These are phyloP conservation scores for Spilosoma lubricipeda DNA, from an alignment of 2,888 invertebrate species.

Conservation along the genomic window DNA sequence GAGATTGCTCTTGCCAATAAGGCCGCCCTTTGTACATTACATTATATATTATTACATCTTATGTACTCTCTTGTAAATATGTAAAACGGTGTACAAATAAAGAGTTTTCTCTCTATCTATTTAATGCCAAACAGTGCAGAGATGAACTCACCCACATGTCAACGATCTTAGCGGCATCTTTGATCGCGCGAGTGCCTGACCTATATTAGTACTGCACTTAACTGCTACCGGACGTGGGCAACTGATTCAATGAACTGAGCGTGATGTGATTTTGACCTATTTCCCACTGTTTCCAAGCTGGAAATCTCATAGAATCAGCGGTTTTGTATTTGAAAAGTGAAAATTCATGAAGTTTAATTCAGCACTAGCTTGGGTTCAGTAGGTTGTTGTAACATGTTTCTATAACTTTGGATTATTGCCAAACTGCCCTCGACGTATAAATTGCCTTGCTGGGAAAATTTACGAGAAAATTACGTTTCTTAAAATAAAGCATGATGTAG, in stretches of 20 bases:
- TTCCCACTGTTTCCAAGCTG: constrained; percentile 27
- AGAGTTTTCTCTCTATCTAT: too few relatives aligned
- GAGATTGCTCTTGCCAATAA: too few relatives aligned
- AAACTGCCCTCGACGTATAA: background rate
- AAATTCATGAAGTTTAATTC: background rate
- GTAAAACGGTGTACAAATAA: too few relatives aligned
- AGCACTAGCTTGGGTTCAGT: background rate
- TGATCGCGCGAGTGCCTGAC: constrained; percentile 67
- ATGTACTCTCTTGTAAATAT: too few relatives aligned
- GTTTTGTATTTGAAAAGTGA: background rate
- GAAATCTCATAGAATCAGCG: background rate
- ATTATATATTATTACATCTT: too few relatives aligned
- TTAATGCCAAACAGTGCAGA: constrained; percentile 61
- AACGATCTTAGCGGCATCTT: constrained; percentile 70
- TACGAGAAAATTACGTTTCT: too few relatives aligned
- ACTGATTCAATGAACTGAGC: constrained; percentile 56
- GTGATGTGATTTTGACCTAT: constrained; percentile 50
- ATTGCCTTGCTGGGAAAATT: background rate
- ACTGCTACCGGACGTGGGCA: constrained; percentile 61
- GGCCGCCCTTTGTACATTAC: too few relatives aligned
- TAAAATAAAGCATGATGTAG: too few relatives aligned
- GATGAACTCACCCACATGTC: constrained; percentile 57
- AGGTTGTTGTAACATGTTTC: too few relatives aligned
- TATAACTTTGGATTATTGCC: too few relatives aligned
- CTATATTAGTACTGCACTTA: constrained; percentile 64